phyloP scores from a whole-genome alignment of 2,888 invertebrate genomes.

The Protophormia terraenovae region DNA sequence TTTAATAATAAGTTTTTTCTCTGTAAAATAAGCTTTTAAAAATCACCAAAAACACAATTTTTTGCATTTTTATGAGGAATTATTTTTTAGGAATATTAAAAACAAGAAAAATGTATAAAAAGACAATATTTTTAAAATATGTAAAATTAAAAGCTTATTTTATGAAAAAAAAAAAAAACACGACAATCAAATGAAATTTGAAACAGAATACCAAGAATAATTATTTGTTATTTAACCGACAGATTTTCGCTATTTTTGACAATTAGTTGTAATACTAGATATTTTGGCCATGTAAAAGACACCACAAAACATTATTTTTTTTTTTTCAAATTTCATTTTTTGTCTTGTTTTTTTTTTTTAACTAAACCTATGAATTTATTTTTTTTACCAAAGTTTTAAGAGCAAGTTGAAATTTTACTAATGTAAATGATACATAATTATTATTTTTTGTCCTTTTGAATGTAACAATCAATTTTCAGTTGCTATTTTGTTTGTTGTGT shows the following conservation, averaged over 20 bases:
- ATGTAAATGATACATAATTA: conserved; percentile 7
- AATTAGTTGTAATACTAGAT: no score
- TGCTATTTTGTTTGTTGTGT: neutral
- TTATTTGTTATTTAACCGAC: no score
- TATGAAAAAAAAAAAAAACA: neutral
- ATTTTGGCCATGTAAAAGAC: no score
- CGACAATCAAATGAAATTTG: conserved; percentile 41
- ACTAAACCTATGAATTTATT: conserved; percentile 35
- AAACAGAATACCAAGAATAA: no score
- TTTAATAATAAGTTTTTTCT: neutral
- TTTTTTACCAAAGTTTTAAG: conserved; percentile 9
- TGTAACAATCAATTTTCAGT: conserved; percentile 11
- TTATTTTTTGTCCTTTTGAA: neutral
- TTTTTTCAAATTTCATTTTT: conserved; percentile 49
- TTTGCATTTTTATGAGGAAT: neutral
- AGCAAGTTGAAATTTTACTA: conserved; percentile 29
- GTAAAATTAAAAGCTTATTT: conserved; percentile 55
- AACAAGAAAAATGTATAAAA: neutral
- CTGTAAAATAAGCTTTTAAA: conserved; percentile 56
- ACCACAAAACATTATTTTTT: no score
- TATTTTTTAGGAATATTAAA: conserved; percentile 4
- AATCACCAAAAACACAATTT: neutral
- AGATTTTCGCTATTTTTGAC: no score
- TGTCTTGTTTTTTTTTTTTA: conserved; percentile 18
- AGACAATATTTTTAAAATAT: neutral